These are phyloP conservation scores for Crypturellus tataupa DNA, from an alignment of 2,797 vertebrate species.

Conservation along the genomic window DNA sequence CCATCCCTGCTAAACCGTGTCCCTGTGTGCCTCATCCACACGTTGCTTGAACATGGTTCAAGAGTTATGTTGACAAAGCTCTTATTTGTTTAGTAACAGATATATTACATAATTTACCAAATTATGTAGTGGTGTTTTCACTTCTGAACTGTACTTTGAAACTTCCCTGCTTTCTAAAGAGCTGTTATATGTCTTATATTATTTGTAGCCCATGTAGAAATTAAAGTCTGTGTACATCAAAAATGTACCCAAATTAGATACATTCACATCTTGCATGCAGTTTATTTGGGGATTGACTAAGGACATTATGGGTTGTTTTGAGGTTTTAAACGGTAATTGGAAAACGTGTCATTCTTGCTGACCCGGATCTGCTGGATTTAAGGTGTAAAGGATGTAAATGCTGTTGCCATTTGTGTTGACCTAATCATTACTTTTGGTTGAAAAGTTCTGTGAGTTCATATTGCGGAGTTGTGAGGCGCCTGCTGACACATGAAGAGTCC, in stretches of 20 bases:
- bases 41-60: no score
- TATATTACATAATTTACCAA: background rate
- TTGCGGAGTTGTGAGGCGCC: background rate
- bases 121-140: background rate
- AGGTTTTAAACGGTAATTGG: background rate
- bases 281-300: background rate
- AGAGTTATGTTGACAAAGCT: background rate
- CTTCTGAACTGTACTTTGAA: background rate
- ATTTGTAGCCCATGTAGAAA: background rate
- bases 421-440: background rate
- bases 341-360: background rate
- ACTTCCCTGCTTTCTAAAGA: background rate
- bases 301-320: background rate
- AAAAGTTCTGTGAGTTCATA: background rate
- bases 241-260: background rate
- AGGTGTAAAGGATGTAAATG: background rate
- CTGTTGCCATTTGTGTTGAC: background rate
- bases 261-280: rapidly evolving
- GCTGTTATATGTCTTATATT: background rate
- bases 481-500: background rate
- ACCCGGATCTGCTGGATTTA: background rate
- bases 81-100: background rate
- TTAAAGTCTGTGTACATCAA: background rate
- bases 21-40: no score
- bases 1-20: no score